Conservation (phyloP, 2,113 vertebrate species). For the Cnemophilus loriae region DNA sequence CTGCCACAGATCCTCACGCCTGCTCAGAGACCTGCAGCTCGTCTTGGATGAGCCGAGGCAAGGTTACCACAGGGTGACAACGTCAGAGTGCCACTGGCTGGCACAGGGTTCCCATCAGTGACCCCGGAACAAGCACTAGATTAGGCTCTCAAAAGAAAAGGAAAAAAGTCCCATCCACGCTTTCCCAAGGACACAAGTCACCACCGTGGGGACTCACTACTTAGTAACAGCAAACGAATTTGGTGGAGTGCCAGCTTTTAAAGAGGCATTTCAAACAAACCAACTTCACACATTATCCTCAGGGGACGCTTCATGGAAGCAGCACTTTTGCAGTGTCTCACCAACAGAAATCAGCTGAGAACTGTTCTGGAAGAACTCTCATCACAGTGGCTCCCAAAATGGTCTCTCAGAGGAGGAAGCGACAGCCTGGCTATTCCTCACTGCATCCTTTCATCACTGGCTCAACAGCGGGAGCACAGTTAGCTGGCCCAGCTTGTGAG, state of each 20-base stretch:
- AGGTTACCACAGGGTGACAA: not conserved
- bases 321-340: not conserved
- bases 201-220: not conserved
- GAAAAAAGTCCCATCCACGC: not conserved
- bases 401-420: not conserved
- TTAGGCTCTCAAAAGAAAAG: not conserved
- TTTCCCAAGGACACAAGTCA: not conserved
- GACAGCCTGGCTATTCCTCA: not conserved
- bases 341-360: not conserved
- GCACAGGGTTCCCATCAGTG: not conserved
- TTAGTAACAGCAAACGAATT: not conserved
- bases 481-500: not conserved
- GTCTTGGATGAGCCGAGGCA: not conserved
- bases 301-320: not conserved
- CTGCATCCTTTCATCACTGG: not conserved
- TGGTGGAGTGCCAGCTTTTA: not conserved
- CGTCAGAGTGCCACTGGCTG: not conserved
- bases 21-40: not conserved
- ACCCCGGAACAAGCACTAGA: not conserved
- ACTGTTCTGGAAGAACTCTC: not conserved
- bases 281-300: not conserved
- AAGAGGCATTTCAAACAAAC: not conserved
- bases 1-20: not conserved
- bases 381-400: not conserved
- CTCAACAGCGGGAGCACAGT: slow-evolving; percentile 2